phyloP scores from a whole-genome alignment of 2,797 vertebrate species.

The Urophycis tenuis region DNA sequence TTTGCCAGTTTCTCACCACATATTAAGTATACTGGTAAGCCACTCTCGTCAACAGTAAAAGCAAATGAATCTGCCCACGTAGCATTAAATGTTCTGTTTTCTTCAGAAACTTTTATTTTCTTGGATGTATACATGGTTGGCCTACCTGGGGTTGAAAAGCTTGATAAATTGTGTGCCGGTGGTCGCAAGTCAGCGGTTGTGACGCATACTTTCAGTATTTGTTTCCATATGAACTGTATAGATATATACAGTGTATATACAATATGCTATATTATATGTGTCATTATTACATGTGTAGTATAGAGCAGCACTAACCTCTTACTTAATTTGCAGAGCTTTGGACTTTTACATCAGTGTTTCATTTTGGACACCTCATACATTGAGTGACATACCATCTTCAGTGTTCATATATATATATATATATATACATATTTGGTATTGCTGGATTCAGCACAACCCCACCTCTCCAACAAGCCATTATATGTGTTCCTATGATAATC shows the following conservation, averaged over 20 bases:
- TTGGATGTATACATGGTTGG: too few relatives aligned
- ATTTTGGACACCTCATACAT: conserved; percentile 6
- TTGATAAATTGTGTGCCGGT: too few relatives aligned
- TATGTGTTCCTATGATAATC: conserved; percentile 7
- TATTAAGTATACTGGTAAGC: too few relatives aligned
- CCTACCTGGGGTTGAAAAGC: too few relatives aligned
- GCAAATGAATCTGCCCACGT: too few relatives aligned
- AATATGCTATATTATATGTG: neutral
- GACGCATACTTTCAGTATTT: too few relatives aligned
- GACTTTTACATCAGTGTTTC: too few relatives aligned
- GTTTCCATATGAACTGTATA: neutral
- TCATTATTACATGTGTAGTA: neutral
- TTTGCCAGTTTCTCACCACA: too few relatives aligned
- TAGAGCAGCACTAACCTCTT: neutral
- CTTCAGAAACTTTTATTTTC: too few relatives aligned
- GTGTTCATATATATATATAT: neutral
- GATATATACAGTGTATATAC: neutral
- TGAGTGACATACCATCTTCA: neutral
- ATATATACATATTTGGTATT: conserved; percentile 4
- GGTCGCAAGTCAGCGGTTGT: too few relatives aligned
- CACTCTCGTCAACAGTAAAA: too few relatives aligned
- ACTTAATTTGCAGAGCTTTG: neutral
- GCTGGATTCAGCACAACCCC: conserved; percentile 5
- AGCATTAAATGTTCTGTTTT: too few relatives aligned
- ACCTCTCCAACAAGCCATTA: neutral